A percentile compares a stretch with the other conserved stretches of the same genome.
Conservation (phyloP, 2,888 invertebrate genomes). For the Drosophila putrida region DNA sequence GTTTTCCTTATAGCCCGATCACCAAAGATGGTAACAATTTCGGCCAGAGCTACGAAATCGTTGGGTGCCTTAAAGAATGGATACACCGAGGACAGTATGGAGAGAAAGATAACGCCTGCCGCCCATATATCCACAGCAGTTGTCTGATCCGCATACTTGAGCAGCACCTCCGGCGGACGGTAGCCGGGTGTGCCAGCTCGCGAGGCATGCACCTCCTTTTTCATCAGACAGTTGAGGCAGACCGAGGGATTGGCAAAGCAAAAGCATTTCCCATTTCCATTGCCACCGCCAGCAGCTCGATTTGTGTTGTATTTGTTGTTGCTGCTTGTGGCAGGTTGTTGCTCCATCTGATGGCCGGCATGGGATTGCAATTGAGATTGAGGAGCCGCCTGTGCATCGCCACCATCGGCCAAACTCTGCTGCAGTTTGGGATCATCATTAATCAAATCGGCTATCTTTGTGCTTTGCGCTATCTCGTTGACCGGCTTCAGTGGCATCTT, state of each 20-base stretch:
- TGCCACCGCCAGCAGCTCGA: slow-evolving; percentile 41
- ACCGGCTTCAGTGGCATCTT: slow-evolving; percentile 84
- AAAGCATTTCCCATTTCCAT: slow-evolving; percentile 86
- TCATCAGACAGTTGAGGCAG: slow-evolving; percentile 89
- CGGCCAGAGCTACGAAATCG: slow-evolving; percentile 92
- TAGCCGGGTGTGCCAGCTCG: slow-evolving; percentile 96
- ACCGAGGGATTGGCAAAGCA: slow-evolving; percentile 90
- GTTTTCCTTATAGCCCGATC: slow-evolving; percentile 89
- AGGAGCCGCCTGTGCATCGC: not conserved
- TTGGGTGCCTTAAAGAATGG: slow-evolving; percentile 94
- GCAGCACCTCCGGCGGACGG: slow-evolving; percentile 93
- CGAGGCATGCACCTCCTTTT: slow-evolving; percentile 90
- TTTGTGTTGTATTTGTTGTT: slow-evolving; percentile 81
- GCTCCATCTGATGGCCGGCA: not conserved
- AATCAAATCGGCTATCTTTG: slow-evolving; percentile 21
- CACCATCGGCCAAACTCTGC: slow-evolving; percentile 3
- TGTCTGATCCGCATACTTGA: slow-evolving; percentile 92
- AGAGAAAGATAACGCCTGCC: slow-evolving; percentile 93
- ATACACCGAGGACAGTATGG: slow-evolving; percentile 91
- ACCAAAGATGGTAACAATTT: slow-evolving; percentile 93
- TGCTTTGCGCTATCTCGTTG: slow-evolving; percentile 74
- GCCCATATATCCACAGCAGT: slow-evolving; percentile 96
- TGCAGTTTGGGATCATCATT: slow-evolving; percentile 27
- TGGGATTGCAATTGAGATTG: not conserved
- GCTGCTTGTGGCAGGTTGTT: slow-evolving; percentile 12